Base-by-base conservation (phyloP, 2,113 vertebrate genomes). In the Gulo gulo region DNA sequence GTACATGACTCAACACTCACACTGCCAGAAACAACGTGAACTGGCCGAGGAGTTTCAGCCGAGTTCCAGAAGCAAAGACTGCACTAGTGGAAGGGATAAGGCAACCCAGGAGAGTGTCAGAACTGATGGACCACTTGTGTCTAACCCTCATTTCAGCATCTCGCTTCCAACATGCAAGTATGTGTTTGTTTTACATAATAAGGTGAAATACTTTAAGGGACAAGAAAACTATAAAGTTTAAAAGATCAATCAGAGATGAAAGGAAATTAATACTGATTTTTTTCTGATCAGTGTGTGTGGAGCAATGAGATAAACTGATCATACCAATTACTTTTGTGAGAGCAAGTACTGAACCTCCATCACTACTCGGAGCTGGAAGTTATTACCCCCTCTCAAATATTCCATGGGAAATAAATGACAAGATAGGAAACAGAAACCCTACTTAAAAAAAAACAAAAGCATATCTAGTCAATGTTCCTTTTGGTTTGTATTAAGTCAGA, bases 251-350 rank as follows among this genome's bases (percentile, higher is more conserved):
- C 18, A 47, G 84, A 89, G 2, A 96, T 36, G 26, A 92, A 82
- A 2, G 71, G 78, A 80, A 95, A 52, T 80, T 79, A 94, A 97
- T 87, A 95, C 85, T 96, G 82, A 69, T 91, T 87, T 95, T 95
- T 94, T 52, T 7, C 59, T 59, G 73, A 95, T 88, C 45, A 85
- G 74, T 24, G 13, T 20, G 7, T 18, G 69, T 11, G 16, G 59
- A 84, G 47, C 73, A 96, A 95, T 71, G 76, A 95, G 87, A 81
- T 63, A 31, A n/a, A 59, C 78, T 97, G 88, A 87, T 21, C 16
- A 74, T 7, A 76, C 7, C 45, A 39, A 50, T 79, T 23, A 55
- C 93, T 34, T 59, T 82, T 59, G 31, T 92, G 83, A 95, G 45
- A 86, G 15, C 42, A 86, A 95, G 36, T 76, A 50, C 12, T 74